A percentile compares a stretch with the other conserved stretches of the same genome.
These are phyloP conservation scores for Trachelipus rathkii DNA, from an alignment of 1,140 invertebrate species.

Conservation along the genomic window DNA sequence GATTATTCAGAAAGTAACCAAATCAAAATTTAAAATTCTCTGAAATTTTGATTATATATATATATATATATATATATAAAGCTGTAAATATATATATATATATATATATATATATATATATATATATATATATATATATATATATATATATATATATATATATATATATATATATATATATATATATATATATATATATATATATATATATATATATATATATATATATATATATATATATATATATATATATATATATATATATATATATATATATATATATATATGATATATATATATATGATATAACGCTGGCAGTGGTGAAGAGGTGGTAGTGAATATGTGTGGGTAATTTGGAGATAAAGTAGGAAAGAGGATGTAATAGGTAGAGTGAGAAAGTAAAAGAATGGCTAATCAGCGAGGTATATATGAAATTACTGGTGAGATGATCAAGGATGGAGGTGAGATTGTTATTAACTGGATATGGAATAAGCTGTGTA, in stretches of 20 bases:
- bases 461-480: too few relatives aligned
- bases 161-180: conserved; percentile 15
- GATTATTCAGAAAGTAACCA: not conserved
- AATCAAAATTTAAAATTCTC: not conserved
- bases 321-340: too few relatives aligned
- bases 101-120: not conserved
- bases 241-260: conserved; percentile 2
- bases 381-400: too few relatives aligned
- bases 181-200: conserved; percentile 14
- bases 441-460: too few relatives aligned
- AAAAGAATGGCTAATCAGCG: too few relatives aligned
- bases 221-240: conserved; percentile 14
- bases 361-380: too few relatives aligned
- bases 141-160: conserved; percentile 13
- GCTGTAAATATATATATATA: too few relatives aligned
- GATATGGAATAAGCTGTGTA: too few relatives aligned
- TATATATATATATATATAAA: conserved; percentile 7
- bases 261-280: conserved; percentile 11
- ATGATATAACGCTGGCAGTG: too few relatives aligned
- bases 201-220: conserved; percentile 15
- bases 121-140: conserved; percentile 15
- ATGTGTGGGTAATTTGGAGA: too few relatives aligned
- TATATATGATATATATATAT: too few relatives aligned
- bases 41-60: not conserved
- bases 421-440: too few relatives aligned